phyloP scores from a whole-genome alignment of 1,140 invertebrate genomes.

The Hirudo medicinalis region DNA sequence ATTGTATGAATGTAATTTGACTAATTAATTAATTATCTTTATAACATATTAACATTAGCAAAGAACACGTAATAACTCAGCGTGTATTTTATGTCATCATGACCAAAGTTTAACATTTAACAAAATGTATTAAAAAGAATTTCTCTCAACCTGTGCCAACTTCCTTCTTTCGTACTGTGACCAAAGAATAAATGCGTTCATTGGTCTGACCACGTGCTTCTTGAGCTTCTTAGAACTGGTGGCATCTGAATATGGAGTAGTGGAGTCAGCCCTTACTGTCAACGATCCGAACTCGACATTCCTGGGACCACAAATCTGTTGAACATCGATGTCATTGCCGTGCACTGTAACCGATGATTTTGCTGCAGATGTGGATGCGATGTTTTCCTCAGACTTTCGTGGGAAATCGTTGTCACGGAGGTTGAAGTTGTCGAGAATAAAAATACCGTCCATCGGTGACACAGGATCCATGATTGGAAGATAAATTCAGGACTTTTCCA shows the following conservation, averaged over 20 bases:
- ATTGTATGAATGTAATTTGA: too few species aligned
- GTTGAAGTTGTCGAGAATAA: background rate
- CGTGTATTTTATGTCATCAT: too few species aligned
- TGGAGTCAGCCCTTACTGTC: constrained; percentile 63
- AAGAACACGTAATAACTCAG: too few species aligned
- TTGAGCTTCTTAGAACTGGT: constrained; percentile 53
- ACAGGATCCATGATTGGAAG: background rate
- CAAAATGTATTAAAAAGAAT: background rate
- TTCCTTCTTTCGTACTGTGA: constrained; percentile 75
- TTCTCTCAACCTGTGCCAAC: constrained; percentile 82
- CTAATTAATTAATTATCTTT: too few species aligned
- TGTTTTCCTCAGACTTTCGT: background rate
- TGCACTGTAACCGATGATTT: background rate
- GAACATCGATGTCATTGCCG: background rate
- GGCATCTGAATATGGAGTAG: constrained; percentile 85
- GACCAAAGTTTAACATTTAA: background rate
- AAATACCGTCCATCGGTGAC: background rate
- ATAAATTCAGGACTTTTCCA: too few species aligned
- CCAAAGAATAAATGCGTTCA: constrained; percentile 42
- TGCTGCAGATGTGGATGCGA: background rate
- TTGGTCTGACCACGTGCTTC: constrained; percentile 36
- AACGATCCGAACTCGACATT: constrained; percentile 12
- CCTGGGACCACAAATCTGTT: constrained; percentile 27
- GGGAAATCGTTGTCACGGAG: background rate
- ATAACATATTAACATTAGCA: too few species aligned